Conservation (phyloP, 2,797 vertebrate genomes). For the Spinus pinus region DNA sequence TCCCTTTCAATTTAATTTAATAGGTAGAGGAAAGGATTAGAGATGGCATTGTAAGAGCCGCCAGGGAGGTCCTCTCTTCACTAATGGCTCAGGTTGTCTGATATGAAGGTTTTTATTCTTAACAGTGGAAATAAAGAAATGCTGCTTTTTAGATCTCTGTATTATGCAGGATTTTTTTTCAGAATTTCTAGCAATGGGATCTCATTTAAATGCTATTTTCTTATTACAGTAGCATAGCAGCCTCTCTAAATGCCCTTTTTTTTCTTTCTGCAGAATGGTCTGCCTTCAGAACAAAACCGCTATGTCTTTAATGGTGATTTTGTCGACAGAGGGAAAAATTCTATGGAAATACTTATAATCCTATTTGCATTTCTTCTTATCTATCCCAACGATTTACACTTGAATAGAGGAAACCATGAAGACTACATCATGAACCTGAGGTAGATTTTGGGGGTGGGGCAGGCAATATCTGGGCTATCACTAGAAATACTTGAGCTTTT, state of each 20-base stretch:
- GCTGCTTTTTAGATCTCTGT: neutral
- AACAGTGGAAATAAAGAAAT: neutral
- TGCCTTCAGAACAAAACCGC: constrained; percentile 87
- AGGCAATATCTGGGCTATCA: neutral
- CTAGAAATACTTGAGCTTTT: neutral
- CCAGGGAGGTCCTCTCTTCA: neutral
- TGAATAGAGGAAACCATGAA: constrained; percentile 98
- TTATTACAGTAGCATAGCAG: neutral
- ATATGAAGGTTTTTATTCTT: neutral
- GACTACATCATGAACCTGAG: constrained; percentile 96
- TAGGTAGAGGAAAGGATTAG: neutral
- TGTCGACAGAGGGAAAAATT: constrained; percentile 94
- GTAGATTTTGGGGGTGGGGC: constrained; percentile 52
- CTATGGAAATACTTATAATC: constrained; percentile 89
- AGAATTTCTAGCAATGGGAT: neutral
- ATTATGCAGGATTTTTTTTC: neutral
- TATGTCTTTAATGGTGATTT: constrained; percentile 98
- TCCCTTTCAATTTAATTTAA: neutral
- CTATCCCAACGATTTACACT: constrained; percentile 89
- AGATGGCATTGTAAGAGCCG: neutral
- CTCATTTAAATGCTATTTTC: neutral
- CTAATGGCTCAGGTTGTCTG: neutral
- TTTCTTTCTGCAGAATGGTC: constrained; percentile 85
- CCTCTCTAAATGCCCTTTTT: neutral
- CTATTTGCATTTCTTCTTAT: constrained; percentile 91